These are phyloP conservation scores for Chrysemys picta DNA, from an alignment of 2,113 vertebrate species.

Conservation along the genomic window DNA sequence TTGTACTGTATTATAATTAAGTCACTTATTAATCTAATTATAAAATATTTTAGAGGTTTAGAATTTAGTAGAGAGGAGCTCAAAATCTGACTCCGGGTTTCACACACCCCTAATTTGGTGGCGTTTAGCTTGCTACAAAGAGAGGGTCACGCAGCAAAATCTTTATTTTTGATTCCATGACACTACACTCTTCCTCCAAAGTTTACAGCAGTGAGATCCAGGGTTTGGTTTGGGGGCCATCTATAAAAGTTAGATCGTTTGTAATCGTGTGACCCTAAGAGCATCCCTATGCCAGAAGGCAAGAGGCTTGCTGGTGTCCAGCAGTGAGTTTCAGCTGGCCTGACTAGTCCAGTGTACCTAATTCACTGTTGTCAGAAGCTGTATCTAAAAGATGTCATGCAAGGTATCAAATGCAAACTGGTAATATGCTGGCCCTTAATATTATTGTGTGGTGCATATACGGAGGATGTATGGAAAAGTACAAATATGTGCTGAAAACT, in stretches of 20 bases:
- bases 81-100: background rate
- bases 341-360: too few species aligned
- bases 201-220: background rate
- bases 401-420: too few species aligned
- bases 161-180: fast-evolving
- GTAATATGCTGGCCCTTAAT: too few species aligned
- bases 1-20: background rate
- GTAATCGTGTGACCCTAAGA: background rate
- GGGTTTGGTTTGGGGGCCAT: background rate
- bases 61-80: background rate
- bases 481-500: too few species aligned
- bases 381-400: too few species aligned
- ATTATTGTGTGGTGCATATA: too few species aligned
- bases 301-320: too few species aligned
- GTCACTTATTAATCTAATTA: background rate
- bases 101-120: background rate
- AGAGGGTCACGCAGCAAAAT: background rate
- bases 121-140: background rate
- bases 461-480: too few species aligned
- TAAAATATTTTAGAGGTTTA: background rate
- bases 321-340: too few species aligned
- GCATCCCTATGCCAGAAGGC: too few species aligned
- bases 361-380: too few species aligned
- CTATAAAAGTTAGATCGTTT: background rate
- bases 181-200: background rate